phyloP scores from a whole-genome alignment of 1,140 invertebrate species.

The Cyclargus thomasi region DNA sequence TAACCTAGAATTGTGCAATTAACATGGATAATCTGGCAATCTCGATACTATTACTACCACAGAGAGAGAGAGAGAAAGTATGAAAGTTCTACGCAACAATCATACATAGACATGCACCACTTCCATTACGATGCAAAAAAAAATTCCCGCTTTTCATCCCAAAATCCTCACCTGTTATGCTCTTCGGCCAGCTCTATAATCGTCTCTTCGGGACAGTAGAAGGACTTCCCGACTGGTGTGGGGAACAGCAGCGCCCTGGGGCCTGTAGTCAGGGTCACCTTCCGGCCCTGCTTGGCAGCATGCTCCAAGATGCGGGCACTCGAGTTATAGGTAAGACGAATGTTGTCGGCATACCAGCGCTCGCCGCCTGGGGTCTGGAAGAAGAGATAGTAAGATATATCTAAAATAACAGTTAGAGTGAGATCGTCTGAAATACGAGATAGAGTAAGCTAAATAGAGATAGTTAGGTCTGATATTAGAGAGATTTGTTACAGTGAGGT shows the following conservation, averaged over 20 bases:
- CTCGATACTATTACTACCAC: too few species aligned
- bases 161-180: conserved; percentile 50
- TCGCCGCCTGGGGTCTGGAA: conserved; percentile 86
- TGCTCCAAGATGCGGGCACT: conserved; percentile 75
- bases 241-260: conserved; percentile 81
- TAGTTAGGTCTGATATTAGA: too few species aligned
- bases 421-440: background rate
- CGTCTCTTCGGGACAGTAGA: conserved; percentile 83
- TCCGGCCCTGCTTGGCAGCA: conserved; percentile 67
- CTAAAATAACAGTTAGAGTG: too few species aligned
- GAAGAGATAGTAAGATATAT: background rate
- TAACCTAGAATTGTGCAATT: too few species aligned
- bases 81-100: too few species aligned
- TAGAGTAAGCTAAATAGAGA: too few species aligned
- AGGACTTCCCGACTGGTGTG: conserved; percentile 90
- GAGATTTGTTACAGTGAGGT: too few species aligned
- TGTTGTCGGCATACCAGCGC: conserved; percentile 86
- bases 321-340: conserved; percentile 80
- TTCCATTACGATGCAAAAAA: too few species aligned
- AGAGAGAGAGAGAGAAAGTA: too few species aligned
- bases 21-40: too few species aligned
- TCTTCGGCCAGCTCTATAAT: conserved; percentile 72
- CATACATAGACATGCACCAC: too few species aligned
- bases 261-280: conserved; percentile 77
- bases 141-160: too few species aligned